Conservation (phyloP, 2,113 vertebrate genomes). For the Alexandromys fortis region DNA sequence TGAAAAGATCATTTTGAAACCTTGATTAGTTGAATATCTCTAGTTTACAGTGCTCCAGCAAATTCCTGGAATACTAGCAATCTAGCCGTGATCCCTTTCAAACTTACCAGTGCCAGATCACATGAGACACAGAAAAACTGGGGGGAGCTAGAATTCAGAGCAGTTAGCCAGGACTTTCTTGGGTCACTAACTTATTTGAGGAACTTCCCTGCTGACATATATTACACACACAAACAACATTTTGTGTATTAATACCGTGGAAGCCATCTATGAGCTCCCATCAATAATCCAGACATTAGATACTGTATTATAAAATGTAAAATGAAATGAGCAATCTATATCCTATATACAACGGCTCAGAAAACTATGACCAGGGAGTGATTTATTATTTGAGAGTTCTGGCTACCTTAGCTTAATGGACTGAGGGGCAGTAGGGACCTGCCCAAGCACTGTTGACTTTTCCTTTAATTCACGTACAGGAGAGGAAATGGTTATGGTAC, state of each 20-base stretch:
- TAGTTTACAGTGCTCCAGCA: not conserved
- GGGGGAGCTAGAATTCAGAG: not conserved
- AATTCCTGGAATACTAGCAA: not conserved
- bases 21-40: not conserved
- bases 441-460: not conserved
- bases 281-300: constrained; percentile 47
- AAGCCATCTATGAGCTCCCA: not conserved
- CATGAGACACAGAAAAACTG: not conserved
- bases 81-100: not conserved
- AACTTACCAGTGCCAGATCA: not conserved
- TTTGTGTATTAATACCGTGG: constrained; percentile 27
- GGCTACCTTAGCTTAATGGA: constrained; percentile 37
- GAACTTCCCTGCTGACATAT: constrained; percentile 3
- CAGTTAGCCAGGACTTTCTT: not conserved
- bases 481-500: not conserved
- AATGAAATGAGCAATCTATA: constrained; percentile 48
- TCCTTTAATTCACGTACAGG: constrained; percentile 18
- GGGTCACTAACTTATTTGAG: constrained; percentile 12
- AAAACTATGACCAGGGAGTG: constrained; percentile 42
- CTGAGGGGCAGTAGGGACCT: not conserved
- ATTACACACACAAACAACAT: constrained; percentile 36
- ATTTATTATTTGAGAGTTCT: constrained; percentile 34
- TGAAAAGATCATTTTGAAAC: not conserved
- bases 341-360: constrained; percentile 23
- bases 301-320: constrained; percentile 34